Percentiles rank a stretch among this genome's conserved stretches.
Evolutionary conservation across 2,888 invertebrate species (phyloP).

Genomic region (Orthosia incerta): DNA sequence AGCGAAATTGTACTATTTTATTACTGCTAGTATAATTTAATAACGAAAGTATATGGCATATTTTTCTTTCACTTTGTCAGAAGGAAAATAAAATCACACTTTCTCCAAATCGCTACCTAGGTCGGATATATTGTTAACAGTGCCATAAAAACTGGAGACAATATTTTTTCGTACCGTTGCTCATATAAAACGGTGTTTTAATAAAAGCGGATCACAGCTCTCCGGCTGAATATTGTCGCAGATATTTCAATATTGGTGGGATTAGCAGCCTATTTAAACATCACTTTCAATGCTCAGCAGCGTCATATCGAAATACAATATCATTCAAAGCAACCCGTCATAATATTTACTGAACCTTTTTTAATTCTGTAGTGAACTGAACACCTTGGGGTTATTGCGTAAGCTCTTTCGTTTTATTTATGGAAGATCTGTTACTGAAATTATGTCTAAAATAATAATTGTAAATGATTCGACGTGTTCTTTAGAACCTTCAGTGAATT

Average conservation of each 20-base stretch:
- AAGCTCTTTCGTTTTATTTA: conserved; percentile 14
- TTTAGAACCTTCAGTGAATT: background rate
- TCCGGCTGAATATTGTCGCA: conserved; percentile 88
- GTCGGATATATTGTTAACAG: conserved; percentile 69
- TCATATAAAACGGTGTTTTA: conserved; percentile 87
- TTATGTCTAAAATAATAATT: background rate
- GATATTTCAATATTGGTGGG: conserved; percentile 91
- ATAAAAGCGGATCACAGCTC: conserved; percentile 89
- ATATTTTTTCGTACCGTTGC: conserved; percentile 80
- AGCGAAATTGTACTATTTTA: conserved; percentile 34
- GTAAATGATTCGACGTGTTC: background rate
- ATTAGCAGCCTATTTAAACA: conserved; percentile 90
- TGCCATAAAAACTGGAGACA: conserved; percentile 71
- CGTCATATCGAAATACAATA: conserved; percentile 89
- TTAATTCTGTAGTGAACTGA: conserved; percentile 78
- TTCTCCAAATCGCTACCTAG: conserved; percentile 62
- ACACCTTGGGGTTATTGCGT: conserved; percentile 57
- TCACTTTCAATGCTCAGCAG: conserved; percentile 83
- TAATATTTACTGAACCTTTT: conserved; percentile 88
- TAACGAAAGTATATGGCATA: conserved; percentile 43
- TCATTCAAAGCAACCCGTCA: conserved; percentile 83
- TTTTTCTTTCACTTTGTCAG: conserved; percentile 46
- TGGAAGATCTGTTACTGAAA: background rate
- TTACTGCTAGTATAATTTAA: conserved; percentile 49
- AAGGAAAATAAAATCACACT: conserved; percentile 60